Evolutionary conservation across 1,140 invertebrate species (phyloP), one percentile per base, ranked within the genome.

Genomic region (Leptinotarsa undecemlineata): DNA sequence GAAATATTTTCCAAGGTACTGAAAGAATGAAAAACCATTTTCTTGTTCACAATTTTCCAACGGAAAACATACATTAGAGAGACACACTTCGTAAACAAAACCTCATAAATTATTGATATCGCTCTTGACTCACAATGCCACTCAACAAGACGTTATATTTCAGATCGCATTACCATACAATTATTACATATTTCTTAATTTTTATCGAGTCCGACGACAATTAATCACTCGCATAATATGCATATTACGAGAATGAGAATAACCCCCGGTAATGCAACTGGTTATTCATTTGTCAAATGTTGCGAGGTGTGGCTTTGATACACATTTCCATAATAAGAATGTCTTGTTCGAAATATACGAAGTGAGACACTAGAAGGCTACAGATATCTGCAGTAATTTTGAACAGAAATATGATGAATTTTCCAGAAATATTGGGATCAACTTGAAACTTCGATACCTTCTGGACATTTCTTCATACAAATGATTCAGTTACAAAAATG

Each of bases 151-250:
- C 15, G 51, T 19, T 17, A 57, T 57, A 57, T 15, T 15, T 57
- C 51, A 57, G 51, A 57, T 17, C 15, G n/a, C 15, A 57, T 57
- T 57, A 57, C 4, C 51, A 57, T 57, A 57, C 51, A 57, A 57
- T 57, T 57, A 57, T 57, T 57, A 57, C 51, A 57, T 57, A 57
- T 57, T 57, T 57, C 51, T 57, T 57, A 15, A 57, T 57, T 57
- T 57, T 57, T 57, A 57, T 19, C 51, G 6, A 19, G 51, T 17
- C 51, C 51, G 2, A 57, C n/a, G n/a, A 19, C 51, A 15, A 57
- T 57, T 57, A 57, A 57, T 57, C 51, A 57, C 51, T 19, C 5
- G 15, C 51, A 57, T 57, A 19, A 57, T 57, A 57, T 57, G 51
- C n/a, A 57, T 57, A 57, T n/a, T 57, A 57, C 51, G 8, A n/a